Percentiles rank a stretch among this genome's conserved stretches.
These are phyloP conservation scores for Schizothorax lantsangensis DNA, from an alignment of 2,797 vertebrate genomes.

Conservation along the genomic window DNA sequence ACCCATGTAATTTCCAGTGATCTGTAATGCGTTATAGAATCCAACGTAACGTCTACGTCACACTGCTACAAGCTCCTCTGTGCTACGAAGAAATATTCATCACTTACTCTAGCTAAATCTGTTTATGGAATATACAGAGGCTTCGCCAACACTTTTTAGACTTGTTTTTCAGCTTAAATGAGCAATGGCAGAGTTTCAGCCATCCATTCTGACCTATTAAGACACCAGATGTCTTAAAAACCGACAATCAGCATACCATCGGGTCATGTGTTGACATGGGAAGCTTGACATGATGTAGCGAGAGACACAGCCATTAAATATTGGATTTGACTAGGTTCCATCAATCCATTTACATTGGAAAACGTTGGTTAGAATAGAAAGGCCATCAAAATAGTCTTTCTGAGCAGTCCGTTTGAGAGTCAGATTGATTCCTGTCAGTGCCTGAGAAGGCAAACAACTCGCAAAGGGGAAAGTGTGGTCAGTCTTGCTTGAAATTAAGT, in stretches of 20 bases:
- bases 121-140: slow-evolving; percentile 44
- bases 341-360: slow-evolving; percentile 22
- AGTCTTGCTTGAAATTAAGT: slow-evolving; percentile 33
- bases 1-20: slow-evolving; percentile 73
- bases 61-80: slow-evolving; percentile 61
- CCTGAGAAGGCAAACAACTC: slow-evolving; percentile 29
- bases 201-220: neutral
- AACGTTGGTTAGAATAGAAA: neutral
- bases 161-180: slow-evolving; percentile 15
- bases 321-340: slow-evolving; percentile 24
- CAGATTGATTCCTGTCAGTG: slow-evolving; percentile 35
- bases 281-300: slow-evolving; percentile 31
- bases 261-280: slow-evolving; percentile 4
- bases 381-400: slow-evolving; percentile 16
- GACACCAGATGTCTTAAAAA: neutral
- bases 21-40: slow-evolving; percentile 64
- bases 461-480: neutral
- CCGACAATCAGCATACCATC: neutral
- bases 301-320: slow-evolving; percentile 36
- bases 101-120: slow-evolving; percentile 55
- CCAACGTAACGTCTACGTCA: slow-evolving; percentile 64
- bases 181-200: slow-evolving; percentile 20
- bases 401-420: slow-evolving; percentile 15
- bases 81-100: slow-evolving; percentile 60
- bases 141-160: slow-evolving; percentile 47